Percentiles rank a stretch among this genome's conserved stretches.
phyloP scores from a whole-genome alignment of 2,797 vertebrate genomes.

The Pyrrhura leucotis region DNA sequence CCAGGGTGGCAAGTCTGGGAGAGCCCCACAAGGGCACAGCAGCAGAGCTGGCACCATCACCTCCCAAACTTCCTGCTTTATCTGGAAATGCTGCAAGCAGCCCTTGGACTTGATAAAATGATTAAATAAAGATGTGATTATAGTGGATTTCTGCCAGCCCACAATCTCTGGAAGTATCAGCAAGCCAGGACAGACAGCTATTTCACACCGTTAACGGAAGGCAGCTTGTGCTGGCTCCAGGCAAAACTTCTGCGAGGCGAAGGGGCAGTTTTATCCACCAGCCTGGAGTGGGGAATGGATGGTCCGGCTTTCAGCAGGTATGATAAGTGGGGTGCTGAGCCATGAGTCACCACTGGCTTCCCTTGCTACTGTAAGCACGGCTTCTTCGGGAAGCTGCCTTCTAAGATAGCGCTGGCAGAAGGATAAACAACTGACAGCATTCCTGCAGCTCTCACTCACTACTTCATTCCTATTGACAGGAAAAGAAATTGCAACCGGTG shows the following conservation, averaged over 20 bases:
- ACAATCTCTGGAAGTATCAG: not conserved
- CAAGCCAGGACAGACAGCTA: not conserved
- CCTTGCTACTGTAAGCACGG: not conserved
- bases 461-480: not conserved
- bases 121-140: not conserved
- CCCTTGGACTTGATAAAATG: not conserved
- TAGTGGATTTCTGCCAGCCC: not conserved
- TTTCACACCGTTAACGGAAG: rapidly evolving
- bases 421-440: not conserved
- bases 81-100: not conserved
- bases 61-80: not conserved
- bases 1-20: not conserved
- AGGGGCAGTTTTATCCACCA: not conserved
- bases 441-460: not conserved
- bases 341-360: not conserved
- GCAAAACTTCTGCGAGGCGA: not conserved
- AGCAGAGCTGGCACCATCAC: not conserved
- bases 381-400: not conserved
- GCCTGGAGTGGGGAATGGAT: not conserved
- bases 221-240: not conserved
- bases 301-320: not conserved
- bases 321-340: conserved; percentile 1
- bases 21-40: not conserved
- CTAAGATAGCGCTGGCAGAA: not conserved
- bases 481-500: not conserved